Conservation (phyloP, 2,888 invertebrate genomes). For the Zygaena filipendulae region DNA sequence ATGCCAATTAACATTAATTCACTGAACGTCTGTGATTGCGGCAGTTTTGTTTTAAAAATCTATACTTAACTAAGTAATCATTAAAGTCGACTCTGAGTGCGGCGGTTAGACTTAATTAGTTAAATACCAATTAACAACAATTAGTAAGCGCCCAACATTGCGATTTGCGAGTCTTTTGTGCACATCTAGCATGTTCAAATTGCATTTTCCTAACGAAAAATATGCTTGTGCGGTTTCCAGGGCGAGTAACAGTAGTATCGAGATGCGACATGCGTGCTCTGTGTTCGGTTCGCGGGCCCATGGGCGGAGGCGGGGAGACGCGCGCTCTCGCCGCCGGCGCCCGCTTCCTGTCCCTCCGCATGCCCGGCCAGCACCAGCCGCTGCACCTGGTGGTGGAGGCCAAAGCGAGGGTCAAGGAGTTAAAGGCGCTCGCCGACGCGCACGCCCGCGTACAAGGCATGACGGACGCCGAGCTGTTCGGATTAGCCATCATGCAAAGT, state of each 20-base stretch:
- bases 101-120: no score
- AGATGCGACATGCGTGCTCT: conserved; percentile 78
- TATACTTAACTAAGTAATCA: no score
- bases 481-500: conserved; percentile 87
- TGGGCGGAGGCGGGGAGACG: conserved; percentile 84
- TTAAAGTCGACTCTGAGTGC: no score
- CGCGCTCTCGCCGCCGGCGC: conserved; percentile 72
- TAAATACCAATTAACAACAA: no score
- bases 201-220: no score
- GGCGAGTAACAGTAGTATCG: conserved; percentile 59
- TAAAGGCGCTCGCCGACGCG: conserved; percentile 82
- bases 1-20: no score
- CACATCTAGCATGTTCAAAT: no score
- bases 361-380: conserved; percentile 65
- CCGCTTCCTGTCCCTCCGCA: conserved; percentile 73
- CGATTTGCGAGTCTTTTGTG: no score
- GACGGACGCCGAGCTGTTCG: conserved; percentile 87
- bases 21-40: no score
- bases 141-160: no score
- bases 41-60: no score
- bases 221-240: no score
- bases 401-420: conserved; percentile 86
- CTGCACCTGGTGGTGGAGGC: conserved; percentile 74
- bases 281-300: conserved; percentile 86
- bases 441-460: conserved; percentile 85